Conservation (phyloP, 2,113 vertebrate species). For the Larimichthys polyactis region DNA sequence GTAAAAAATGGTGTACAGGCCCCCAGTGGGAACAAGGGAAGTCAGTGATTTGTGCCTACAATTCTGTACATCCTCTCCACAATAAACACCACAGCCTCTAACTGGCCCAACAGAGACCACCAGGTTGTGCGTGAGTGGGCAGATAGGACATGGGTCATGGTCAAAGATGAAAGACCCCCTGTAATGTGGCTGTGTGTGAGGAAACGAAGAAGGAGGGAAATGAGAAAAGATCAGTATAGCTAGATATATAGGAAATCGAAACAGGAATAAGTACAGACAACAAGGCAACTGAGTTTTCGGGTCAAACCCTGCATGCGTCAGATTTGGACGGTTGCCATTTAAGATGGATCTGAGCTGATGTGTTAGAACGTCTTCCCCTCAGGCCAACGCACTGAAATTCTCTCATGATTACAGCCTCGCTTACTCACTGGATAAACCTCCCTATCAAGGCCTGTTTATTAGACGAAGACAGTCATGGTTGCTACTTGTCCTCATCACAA, state of each 20-base stretch:
- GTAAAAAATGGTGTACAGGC: conserved; percentile 36
- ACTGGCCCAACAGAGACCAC: conserved; percentile 52
- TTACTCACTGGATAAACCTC: conserved; percentile 22
- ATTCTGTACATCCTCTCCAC: conserved; percentile 66
- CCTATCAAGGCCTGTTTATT: conserved; percentile 7
- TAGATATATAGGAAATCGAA: background rate
- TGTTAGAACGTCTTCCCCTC: conserved; percentile 22
- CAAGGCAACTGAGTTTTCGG: conserved; percentile 28
- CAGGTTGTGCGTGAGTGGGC: conserved; percentile 33
- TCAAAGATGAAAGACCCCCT: conserved; percentile 66
- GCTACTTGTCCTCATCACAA: conserved; percentile 23
- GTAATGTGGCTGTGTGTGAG: conserved; percentile 47
- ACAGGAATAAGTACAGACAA: conserved; percentile 13
- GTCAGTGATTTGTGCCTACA: conserved; percentile 71
- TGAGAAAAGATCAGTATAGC: background rate
- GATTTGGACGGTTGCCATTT: conserved; percentile 33
- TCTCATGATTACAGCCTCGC: conserved; percentile 26
- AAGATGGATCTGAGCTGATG: conserved; percentile 29
- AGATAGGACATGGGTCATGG: conserved; percentile 57
- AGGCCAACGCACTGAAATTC: conserved; percentile 25
- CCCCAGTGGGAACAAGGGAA: conserved; percentile 66
- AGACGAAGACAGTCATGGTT: conserved; percentile 3
- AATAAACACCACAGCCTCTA: conserved; percentile 68
- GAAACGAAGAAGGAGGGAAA: conserved; percentile 19
- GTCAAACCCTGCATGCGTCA: conserved; percentile 39